These are phyloP conservation scores for Lontra canadensis DNA, from an alignment of 2,113 vertebrate genomes.

Conservation along the genomic window DNA sequence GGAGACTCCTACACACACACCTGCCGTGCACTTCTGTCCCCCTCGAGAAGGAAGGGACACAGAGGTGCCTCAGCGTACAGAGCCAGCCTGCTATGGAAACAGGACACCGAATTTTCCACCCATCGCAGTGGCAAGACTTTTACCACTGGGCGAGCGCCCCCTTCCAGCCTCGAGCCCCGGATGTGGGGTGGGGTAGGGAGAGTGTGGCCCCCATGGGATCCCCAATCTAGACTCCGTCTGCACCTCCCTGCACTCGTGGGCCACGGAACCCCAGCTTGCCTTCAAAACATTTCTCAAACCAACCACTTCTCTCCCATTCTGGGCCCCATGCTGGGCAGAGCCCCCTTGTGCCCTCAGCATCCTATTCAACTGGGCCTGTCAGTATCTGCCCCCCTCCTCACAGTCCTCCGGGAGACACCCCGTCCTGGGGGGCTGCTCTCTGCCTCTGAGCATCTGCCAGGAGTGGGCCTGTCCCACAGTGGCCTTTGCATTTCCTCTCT, in stretches of 20 bases:
- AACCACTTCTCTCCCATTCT: neutral
- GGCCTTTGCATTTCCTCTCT: neutral
- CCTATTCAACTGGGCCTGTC: neutral
- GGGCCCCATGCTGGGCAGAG: neutral
- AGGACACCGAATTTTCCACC: neutral
- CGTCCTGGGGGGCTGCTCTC: neutral
- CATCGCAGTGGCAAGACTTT: fast-evolving
- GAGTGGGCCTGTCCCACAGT: neutral
- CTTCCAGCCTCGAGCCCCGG: neutral
- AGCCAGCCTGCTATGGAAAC: neutral
- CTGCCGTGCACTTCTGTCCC: neutral
- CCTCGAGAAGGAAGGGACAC: neutral
- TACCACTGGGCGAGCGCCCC: neutral
- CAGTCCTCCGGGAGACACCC: neutral
- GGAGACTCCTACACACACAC: neutral
- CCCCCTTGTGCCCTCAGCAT: neutral
- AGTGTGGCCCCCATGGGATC: neutral
- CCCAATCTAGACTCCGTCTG: neutral
- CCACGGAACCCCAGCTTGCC: neutral
- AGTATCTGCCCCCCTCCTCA: neutral
- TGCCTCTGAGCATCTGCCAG: neutral
- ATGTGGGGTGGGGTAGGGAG: too few species aligned
- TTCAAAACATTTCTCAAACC: neutral
- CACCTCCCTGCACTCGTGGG: neutral
- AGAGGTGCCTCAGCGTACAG: neutral